These are phyloP conservation scores for Strongylocentrotus purpuratus DNA, from an alignment of 35 echinoderm and acorn worm species.

Conservation along the genomic window DNA sequence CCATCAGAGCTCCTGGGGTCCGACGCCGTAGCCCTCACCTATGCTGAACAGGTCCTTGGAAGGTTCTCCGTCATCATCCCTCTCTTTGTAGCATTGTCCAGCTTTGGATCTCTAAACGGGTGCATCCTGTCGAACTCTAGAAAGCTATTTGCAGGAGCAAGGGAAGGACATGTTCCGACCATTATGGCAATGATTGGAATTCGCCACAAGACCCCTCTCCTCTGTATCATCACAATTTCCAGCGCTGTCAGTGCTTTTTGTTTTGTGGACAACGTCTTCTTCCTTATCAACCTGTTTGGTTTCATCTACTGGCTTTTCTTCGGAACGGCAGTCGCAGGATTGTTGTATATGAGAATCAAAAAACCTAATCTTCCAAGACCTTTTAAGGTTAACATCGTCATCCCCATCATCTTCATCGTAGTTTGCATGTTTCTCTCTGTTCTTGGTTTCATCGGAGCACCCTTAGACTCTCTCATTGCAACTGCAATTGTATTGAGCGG, in stretches of 20 bases:
- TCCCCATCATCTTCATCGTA: neutral
- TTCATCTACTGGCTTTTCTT: neutral
- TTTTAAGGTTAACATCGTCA: conserved; percentile 1
- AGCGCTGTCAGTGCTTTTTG: neutral
- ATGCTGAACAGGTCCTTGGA: neutral
- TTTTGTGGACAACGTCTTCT: neutral
- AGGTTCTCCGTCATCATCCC: conserved; percentile 51
- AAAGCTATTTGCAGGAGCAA: neutral
- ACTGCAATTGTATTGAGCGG: neutral
- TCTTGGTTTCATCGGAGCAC: neutral
- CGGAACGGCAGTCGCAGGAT: neutral
- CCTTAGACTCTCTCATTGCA: neutral
- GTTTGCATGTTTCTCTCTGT: neutral
- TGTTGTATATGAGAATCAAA: neutral
- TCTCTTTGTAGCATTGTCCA: conserved; percentile 23
- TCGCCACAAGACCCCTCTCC: neutral
- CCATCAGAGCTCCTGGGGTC: conserved; percentile 64
- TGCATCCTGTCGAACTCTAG: neutral
- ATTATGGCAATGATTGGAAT: neutral
- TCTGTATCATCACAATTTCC: neutral
- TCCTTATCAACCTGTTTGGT: neutral
- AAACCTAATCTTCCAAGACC: neutral
- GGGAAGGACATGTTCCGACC: conserved; percentile 1
- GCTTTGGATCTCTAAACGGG: conserved; percentile 35
- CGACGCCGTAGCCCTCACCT: conserved; percentile 61